phyloP scores from a whole-genome alignment of 2,797 vertebrate species.

The Peromyscus nudipes region DNA sequence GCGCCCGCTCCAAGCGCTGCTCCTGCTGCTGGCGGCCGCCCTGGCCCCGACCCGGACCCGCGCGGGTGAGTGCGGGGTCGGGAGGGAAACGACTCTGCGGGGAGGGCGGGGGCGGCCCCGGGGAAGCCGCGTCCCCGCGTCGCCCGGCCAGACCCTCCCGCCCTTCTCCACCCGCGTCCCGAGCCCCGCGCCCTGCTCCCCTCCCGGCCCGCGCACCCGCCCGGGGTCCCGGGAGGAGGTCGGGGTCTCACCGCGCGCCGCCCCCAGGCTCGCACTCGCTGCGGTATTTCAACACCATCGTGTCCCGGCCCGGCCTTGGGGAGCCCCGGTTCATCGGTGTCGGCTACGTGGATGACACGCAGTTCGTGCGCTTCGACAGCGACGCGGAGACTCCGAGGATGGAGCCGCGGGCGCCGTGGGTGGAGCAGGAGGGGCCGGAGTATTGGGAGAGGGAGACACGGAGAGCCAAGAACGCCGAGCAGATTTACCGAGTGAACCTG shows the following conservation, averaged over 20 bases:
- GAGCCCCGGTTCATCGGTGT: fast-evolving
- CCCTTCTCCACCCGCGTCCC: background rate
- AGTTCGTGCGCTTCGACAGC: conserved; percentile 51
- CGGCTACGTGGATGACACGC: conserved; percentile 25
- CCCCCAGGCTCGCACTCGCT: background rate
- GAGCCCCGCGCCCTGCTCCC: background rate
- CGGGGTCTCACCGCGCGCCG: background rate
- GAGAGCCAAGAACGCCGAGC: fast-evolving
- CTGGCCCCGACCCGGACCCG: background rate
- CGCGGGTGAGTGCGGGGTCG: background rate
- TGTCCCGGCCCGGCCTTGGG: background rate
- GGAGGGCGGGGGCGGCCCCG: background rate
- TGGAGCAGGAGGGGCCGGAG: background rate
- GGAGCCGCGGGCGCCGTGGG: no score
- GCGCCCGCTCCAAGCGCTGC: no score
- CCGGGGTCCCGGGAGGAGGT: background rate
- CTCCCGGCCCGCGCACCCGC: background rate
- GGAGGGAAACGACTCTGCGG: background rate
- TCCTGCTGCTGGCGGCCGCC: background rate
- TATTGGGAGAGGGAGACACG: background rate
- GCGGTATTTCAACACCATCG: fast-evolving
- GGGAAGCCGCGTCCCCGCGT: background rate
- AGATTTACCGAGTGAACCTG: fast-evolving
- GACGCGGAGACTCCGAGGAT: no score
- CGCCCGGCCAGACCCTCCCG: background rate